Percentiles rank a stretch among this genome's conserved stretches.
Conservation (phyloP, 2,113 vertebrate species). For the Dasyornis broadbenti region DNA sequence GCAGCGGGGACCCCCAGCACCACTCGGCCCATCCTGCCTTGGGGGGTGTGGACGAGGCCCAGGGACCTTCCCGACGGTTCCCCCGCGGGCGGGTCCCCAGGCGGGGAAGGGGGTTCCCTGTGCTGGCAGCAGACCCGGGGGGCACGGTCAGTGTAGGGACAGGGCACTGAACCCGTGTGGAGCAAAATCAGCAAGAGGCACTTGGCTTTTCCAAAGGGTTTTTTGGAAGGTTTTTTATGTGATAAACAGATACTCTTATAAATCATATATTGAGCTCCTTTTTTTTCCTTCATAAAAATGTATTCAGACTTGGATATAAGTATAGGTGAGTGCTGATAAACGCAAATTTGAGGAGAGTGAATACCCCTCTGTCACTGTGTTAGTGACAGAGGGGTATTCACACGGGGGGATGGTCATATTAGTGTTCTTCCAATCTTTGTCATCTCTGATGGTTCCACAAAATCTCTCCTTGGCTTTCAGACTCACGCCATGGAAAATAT, state of each 20-base stretch:
- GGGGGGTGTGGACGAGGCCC: rapidly evolving
- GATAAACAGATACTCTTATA: neutral
- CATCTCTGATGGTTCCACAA: neutral
- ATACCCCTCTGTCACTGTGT: rapidly evolving
- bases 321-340: neutral
- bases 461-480: neutral
- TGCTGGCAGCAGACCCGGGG: rapidly evolving
- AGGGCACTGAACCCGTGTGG: rapidly evolving
- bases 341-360: neutral
- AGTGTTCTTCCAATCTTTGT: neutral
- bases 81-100: rapidly evolving
- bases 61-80: rapidly evolving
- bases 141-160: neutral
- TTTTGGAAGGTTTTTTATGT: too few species aligned
- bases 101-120: too few species aligned
- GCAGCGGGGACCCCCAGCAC: rapidly evolving
- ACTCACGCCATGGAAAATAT: neutral
- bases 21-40: rapidly evolving
- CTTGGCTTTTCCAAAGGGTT: too few species aligned
- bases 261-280: rapidly evolving
- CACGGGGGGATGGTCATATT: neutral
- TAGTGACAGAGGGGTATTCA: too few species aligned
- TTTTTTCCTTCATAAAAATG: neutral
- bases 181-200: neutral
- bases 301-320: rapidly evolving